Evolutionary conservation across 2,888 invertebrate genomes (phyloP).

Genomic region (Drosophila stalkeri): DNA sequence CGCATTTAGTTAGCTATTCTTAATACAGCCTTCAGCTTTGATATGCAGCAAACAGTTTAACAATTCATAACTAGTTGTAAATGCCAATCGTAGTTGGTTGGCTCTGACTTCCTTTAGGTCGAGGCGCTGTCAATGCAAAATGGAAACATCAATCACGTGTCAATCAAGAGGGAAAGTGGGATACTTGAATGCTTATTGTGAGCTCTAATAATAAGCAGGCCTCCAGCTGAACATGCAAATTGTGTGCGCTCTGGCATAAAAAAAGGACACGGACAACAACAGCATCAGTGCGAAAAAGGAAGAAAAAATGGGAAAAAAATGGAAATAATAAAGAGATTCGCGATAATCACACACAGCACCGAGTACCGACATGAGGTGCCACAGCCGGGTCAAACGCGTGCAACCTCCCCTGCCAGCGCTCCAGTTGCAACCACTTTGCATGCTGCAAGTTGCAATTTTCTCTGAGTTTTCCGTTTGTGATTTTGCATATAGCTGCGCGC

Average conservation of each 20-base stretch:
- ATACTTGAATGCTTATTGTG: slow-evolving; percentile 64
- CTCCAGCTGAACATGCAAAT: slow-evolving; percentile 72
- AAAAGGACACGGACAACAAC: slow-evolving; percentile 41
- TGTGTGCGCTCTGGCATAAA: slow-evolving; percentile 67
- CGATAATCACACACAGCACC: slow-evolving; percentile 54
- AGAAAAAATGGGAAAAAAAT: slow-evolving; percentile 10
- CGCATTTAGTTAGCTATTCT: neutral
- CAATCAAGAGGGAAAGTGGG: slow-evolving; percentile 76
- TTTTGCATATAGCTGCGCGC: slow-evolving; percentile 2
- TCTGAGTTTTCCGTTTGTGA: slow-evolving; percentile 5
- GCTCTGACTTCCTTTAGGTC: slow-evolving; percentile 23
- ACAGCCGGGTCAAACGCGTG: slow-evolving; percentile 66
- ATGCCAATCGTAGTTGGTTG: slow-evolving; percentile 24
- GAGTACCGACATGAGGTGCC: slow-evolving; percentile 54
- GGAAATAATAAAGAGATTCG: slow-evolving; percentile 33
- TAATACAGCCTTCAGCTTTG: neutral
- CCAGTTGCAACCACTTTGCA: slow-evolving; percentile 45
- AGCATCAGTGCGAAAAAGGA: slow-evolving; percentile 23
- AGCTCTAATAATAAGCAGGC: slow-evolving; percentile 55
- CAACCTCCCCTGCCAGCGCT: slow-evolving; percentile 28
- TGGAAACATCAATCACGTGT: slow-evolving; percentile 84
- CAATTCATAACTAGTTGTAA: slow-evolving; percentile 13
- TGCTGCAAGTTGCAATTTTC: slow-evolving; percentile 36
- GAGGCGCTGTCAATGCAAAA: slow-evolving; percentile 54
- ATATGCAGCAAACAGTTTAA: neutral